Evolutionary conservation across 2,113 vertebrate species (phyloP).

Genomic region (Pituophis catenifer): DNA sequence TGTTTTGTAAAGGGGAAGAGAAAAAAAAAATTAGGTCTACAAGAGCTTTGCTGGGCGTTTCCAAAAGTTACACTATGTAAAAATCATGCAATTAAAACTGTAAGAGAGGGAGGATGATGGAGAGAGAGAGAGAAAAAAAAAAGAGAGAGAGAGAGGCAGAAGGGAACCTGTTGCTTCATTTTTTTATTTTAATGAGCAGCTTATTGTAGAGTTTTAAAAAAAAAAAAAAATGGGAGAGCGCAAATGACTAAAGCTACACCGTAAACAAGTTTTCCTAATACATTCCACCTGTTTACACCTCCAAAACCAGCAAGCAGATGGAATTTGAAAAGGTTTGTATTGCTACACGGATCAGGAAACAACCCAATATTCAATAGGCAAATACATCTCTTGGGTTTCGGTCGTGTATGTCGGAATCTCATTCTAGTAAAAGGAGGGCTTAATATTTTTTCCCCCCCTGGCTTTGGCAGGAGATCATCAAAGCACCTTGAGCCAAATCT

Average conservation of each 20-base stretch:
- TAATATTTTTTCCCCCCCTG: not conserved
- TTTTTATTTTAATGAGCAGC: conserved; percentile 70
- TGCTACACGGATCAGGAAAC: conserved; percentile 14
- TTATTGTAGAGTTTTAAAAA: conserved; percentile 53
- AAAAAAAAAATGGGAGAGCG: conserved; percentile 67
- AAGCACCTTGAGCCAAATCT: not conserved
- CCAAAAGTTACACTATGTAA: conserved; percentile 77
- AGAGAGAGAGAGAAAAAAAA: conserved; percentile 32
- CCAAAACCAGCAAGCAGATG: conserved; percentile 58
- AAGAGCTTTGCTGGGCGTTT: conserved; percentile 69
- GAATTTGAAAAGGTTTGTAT: conserved; percentile 38
- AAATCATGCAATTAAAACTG: conserved; percentile 74
- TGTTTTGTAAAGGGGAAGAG: conserved; percentile 67
- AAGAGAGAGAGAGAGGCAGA: conserved; percentile 31
- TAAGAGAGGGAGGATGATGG: conserved; percentile 63
- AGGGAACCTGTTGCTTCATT: conserved; percentile 65
- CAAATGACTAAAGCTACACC: conserved; percentile 56
- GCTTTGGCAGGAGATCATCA: not conserved
- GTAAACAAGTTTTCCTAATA: conserved; percentile 71
- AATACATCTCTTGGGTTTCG: not conserved
- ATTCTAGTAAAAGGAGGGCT: not conserved
- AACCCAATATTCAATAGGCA: not conserved
- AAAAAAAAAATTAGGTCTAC: conserved; percentile 62
- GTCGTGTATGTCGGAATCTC: not conserved
- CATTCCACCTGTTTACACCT: conserved; percentile 68